These are phyloP conservation scores for Cheilosia impressa DNA, from an alignment of 2,888 invertebrate genomes.

Conservation along the genomic window DNA sequence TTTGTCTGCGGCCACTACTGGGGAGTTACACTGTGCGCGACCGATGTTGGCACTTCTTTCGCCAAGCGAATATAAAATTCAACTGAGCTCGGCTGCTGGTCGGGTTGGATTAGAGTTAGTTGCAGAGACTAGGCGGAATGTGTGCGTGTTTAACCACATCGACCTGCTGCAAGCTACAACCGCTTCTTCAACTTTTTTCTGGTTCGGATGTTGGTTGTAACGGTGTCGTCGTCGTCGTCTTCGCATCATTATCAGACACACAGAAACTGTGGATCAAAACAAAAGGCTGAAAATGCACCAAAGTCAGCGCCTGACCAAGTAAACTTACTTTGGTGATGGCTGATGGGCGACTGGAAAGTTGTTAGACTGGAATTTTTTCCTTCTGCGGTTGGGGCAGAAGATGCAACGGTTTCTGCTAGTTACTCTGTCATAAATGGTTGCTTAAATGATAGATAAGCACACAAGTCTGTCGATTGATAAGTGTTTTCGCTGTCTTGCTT, in stretches of 20 bases:
- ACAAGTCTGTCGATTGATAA: conserved; percentile 6
- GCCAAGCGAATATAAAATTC: conserved; percentile 65
- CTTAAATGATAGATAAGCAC: conserved; percentile 31
- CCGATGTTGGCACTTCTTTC: conserved; percentile 66
- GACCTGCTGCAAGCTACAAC: conserved; percentile 34
- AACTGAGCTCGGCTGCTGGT: conserved; percentile 49
- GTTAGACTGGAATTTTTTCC: conserved; percentile 65
- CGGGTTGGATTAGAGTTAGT: conserved; percentile 65
- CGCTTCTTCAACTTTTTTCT: conserved; percentile 48
- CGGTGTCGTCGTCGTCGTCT: conserved; percentile 37
- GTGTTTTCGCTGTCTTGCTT: not conserved
- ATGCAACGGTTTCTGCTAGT: conserved; percentile 64
- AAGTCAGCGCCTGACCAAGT: conserved; percentile 64
- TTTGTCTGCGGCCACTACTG: conserved; percentile 3
- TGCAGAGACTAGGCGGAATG: conserved; percentile 69
- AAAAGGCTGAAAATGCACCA: conserved; percentile 64
- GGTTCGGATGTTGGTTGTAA: conserved; percentile 48
- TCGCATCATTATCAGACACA: conserved; percentile 40
- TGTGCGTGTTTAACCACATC: conserved; percentile 54
- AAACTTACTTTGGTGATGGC: conserved; percentile 50
- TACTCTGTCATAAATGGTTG: conserved; percentile 52
- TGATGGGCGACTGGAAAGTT: conserved; percentile 67
- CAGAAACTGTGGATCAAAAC: conserved; percentile 67
- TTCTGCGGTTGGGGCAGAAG: conserved; percentile 12
- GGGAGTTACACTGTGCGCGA: conserved; percentile 52